phyloP scores from a whole-genome alignment of 2,888 invertebrate species.

The Aplocera efformata region DNA sequence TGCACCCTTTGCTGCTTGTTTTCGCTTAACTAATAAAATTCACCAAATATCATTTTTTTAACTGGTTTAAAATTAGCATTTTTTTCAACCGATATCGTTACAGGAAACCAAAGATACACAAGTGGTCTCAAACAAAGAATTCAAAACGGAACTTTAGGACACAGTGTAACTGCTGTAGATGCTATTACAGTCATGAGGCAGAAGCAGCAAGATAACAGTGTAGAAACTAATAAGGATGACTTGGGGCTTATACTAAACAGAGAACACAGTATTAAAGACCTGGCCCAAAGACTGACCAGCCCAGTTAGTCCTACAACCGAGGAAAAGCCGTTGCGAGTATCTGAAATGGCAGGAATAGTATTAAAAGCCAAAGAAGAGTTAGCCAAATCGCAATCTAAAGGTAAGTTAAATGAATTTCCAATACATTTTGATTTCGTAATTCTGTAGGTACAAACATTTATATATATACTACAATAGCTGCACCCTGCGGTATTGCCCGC shows the following conservation, averaged over 20 bases:
- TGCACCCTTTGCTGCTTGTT: too few species aligned
- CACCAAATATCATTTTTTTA: too few species aligned
- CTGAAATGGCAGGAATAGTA: constrained; percentile 93
- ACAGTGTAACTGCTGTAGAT: constrained; percentile 73
- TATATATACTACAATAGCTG: too few species aligned
- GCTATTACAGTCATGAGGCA: constrained; percentile 64
- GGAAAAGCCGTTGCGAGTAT: constrained; percentile 84
- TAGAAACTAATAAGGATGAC: constrained; percentile 76
- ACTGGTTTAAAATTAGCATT: too few species aligned
- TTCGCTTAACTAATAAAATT: too few species aligned
- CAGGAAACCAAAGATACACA: constrained; percentile 81
- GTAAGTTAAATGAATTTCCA: constrained; percentile 41
- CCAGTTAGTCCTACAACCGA: constrained; percentile 80
- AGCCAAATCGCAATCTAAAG: constrained; percentile 92
- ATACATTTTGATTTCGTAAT: too few species aligned
- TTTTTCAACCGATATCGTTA: too few species aligned
- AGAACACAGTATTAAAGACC: constrained; percentile 93
- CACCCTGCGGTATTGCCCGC: too few species aligned
- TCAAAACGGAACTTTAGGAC: constrained; percentile 79
- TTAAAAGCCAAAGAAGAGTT: constrained; percentile 96
- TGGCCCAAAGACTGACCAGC: constrained; percentile 91
- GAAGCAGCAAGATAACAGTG: constrained; percentile 80
- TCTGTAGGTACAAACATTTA: too few species aligned
- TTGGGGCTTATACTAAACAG: constrained; percentile 86
- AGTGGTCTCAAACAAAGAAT: constrained; percentile 81